Evolutionary conservation across 1,140 invertebrate species (phyloP), one percentile per base, ranked within the genome.

Genomic region (Papilio aristodemus): DNA sequence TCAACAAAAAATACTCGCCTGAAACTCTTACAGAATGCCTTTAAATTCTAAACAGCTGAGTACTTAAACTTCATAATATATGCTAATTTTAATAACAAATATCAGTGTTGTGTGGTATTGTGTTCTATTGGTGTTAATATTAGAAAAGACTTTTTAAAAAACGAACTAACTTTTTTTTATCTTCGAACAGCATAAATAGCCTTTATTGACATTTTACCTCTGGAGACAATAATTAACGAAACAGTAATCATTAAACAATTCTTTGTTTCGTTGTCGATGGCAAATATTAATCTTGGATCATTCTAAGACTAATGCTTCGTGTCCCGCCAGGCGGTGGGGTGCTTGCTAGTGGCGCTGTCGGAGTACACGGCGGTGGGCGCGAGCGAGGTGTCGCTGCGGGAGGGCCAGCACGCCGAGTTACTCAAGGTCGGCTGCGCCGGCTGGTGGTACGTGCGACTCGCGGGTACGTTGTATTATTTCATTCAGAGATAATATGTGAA

Each of bases 361-460:
- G 97, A 98, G 93, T 98, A 98, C 92, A 95, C 94, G 83, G 96
- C 97, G 32, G 94, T 97, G 83, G 97, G 97, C 70, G 94, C 95
- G 68, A 96, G 95, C 66, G 97, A 98, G 91, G 95, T 98, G 25
- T 96, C 95, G 64, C 94, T 99, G 91, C 93, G 94, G 39, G 97
- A 98, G 92, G 97, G 97, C 4, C 97, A 98, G 90, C 93, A 94
- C 78, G 94, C 97, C 70, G 96, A 98, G 86, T 92, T 98, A 57
- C 92, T 97, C 25, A 97, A 98, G 91, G 95, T 97, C 50, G 97
- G 97, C 70, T 97, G 96, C 89, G 97, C 97, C 70, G 97, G 98
- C 54, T 99, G 98, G 98, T 98, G 97, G 97, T 98, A 97, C 93
- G 97, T 98, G 72, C 95, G 96, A 77, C 93, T 96, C 13, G 91